Conservation (phyloP, 2,888 invertebrate genomes). For the Stenichneumon culpator region DNA sequence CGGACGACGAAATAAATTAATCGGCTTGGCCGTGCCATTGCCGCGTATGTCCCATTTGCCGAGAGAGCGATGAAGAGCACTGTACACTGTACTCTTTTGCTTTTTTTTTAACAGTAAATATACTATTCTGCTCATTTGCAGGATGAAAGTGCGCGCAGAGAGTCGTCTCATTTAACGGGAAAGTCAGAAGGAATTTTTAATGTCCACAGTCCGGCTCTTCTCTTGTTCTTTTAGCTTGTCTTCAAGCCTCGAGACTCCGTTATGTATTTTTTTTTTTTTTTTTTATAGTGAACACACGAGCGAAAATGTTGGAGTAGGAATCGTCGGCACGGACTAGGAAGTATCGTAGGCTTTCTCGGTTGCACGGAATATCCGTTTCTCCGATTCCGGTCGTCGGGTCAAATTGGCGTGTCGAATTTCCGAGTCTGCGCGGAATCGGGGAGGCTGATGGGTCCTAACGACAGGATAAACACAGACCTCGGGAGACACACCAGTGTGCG, state of each 20-base stretch:
- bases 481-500: constrained; percentile 1
- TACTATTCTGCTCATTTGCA: constrained; percentile 16
- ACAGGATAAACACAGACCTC: constrained; percentile 61
- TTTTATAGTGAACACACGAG: too few species aligned
- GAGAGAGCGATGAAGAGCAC: background rate
- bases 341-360: constrained; percentile 24
- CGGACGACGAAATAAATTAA: constrained; percentile 52
- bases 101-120: background rate
- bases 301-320: background rate
- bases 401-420: constrained; percentile 62
- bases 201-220: background rate
- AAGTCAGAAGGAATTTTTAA: constrained; percentile 31
- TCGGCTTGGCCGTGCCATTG: constrained; percentile 44
- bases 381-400: constrained; percentile 29
- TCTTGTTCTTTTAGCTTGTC: background rate
- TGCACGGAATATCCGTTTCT: constrained; percentile 55
- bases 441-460: constrained; percentile 52
- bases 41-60: background rate
- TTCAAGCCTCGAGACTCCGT: background rate
- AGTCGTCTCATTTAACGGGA: background rate
- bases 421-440: constrained; percentile 6
- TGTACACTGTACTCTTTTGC: background rate
- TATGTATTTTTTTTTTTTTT: background rate
- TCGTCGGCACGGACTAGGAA: background rate
- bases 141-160: background rate